Conservation (phyloP, 2,797 vertebrate genomes). For the Gymnodraco acuticeps region DNA sequence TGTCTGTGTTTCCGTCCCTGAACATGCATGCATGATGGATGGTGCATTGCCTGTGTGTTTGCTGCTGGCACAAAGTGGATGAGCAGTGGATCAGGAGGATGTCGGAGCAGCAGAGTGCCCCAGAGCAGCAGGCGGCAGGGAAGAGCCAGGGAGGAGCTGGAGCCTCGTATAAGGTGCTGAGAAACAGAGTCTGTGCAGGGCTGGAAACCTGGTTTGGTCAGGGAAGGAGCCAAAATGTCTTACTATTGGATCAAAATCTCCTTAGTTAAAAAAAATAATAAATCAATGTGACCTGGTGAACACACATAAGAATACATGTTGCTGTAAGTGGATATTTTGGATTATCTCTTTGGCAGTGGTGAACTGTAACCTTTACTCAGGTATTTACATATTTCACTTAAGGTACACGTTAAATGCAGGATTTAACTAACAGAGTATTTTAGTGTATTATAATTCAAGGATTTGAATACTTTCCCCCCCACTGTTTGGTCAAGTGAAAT, state of each 20-base stretch:
- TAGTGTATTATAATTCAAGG: neutral
- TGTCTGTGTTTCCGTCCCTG: conserved; percentile 1
- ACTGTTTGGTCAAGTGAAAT: neutral
- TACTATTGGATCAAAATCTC: neutral
- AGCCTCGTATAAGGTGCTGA: conserved; percentile 88
- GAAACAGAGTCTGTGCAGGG: neutral
- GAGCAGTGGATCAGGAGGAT: conserved; percentile 82
- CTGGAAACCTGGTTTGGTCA: neutral
- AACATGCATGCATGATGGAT: conserved; percentile 30
- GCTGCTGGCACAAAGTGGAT: conserved; percentile 62
- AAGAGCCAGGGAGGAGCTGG: conserved; percentile 88
- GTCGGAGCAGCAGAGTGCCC: conserved; percentile 89
- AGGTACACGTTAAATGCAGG: too few relatives aligned
- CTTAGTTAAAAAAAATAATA: neutral
- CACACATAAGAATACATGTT: neutral
- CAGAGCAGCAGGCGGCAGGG: conserved; percentile 89
- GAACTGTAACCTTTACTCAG: too few relatives aligned
- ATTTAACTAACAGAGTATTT: neutral
- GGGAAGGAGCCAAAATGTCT: neutral
- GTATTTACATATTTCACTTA: too few relatives aligned
- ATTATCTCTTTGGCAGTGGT: too few relatives aligned
- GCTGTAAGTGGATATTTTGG: too few relatives aligned
- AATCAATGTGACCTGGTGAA: neutral
- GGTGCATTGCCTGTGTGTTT: conserved; percentile 48
- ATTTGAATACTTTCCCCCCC: too few relatives aligned